Base-by-base conservation (phyloP, 2,113 vertebrate species). In the Semicossyphus pulcher region DNA sequence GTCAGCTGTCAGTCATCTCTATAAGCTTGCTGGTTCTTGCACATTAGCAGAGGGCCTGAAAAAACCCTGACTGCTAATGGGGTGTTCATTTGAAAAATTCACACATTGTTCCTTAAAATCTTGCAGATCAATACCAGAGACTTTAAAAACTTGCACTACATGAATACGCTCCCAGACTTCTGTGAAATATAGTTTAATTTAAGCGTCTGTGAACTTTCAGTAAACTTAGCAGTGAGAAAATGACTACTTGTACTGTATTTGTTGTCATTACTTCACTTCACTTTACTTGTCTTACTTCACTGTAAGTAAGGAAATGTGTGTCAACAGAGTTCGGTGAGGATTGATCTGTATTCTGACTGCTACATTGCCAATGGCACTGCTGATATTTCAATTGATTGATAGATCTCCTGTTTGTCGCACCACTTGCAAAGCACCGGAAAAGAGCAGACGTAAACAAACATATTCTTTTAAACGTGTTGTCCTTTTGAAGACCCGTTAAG, bases 1-100 rank as follows among this genome's bases (percentile, higher is more conserved):
- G 85, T 83, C 88, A 81, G 78, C 85, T 86, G 90, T 81, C 90
- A 89, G 58, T 89, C 86, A 85, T 78, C 76, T 52, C 44, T 47
- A 53, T 75, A 49, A 51, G 36, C 44, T 32, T 51, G 20, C 28
- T 49, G 49, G 54, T 20, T 26, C n/a, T 41, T 47, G 15, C 15
- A 51, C 32, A 21, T 61, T 48, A 56, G 41, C 31, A 66, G 6
- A 68, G 12, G 58, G 4, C 18, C 70, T 12, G 41, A 64, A 48
- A 72, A 3, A 25, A n/a, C n/a, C n/a, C n/a, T 44, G 45, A 26
- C 23, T n/a, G 23, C 20, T 37, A 25, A 25, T 20, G 16, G 28
- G n/a, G 18, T 32, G 23, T 18, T 48, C 9, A 54, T 61, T 16
- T 32, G 49, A 63, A 67, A 72, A n/a, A 9, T 14, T 63, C 10